Evolutionary conservation across 2,888 invertebrate genomes (phyloP).

Genomic region (Stomorhina lunata): DNA sequence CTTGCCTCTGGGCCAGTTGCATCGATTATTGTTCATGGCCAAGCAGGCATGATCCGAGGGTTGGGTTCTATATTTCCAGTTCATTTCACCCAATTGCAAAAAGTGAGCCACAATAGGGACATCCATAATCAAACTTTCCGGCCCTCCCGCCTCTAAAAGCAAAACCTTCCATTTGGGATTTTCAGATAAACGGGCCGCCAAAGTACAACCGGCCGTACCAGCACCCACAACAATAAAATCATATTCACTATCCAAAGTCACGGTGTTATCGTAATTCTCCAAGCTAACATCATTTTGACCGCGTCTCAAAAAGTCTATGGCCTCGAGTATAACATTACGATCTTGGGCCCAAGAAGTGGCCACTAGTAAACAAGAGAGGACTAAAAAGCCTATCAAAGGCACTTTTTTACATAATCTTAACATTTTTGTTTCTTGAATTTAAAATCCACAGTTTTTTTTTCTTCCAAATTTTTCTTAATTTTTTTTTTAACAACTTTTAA

Average conservation of each 20-base stretch:
- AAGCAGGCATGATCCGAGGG: constrained; percentile 87
- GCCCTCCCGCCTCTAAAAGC: constrained; percentile 87
- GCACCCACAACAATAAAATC: constrained; percentile 90
- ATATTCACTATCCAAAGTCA: constrained; percentile 81
- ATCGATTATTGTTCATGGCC: constrained; percentile 87
- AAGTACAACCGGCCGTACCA: constrained; percentile 88
- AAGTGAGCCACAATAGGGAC: constrained; percentile 87
- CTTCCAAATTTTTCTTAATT: neutral
- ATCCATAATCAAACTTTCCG: constrained; percentile 88
- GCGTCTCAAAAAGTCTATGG: constrained; percentile 76
- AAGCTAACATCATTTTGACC: constrained; percentile 76
- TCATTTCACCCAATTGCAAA: constrained; percentile 85
- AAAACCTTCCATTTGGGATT: constrained; percentile 84
- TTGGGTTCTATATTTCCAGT: constrained; percentile 91
- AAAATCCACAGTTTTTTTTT: neutral
- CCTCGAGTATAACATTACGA: constrained; percentile 74
- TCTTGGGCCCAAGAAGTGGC: constrained; percentile 61
- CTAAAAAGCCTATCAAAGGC: constrained; percentile 33
- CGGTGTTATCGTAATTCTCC: constrained; percentile 75
- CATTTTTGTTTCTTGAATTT: constrained; percentile 26
- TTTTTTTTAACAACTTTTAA: neutral
- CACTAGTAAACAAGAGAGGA: constrained; percentile 11
- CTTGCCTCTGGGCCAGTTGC: constrained; percentile 90
- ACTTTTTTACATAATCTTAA: constrained; percentile 31
- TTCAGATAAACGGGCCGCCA: constrained; percentile 88